phyloP scores from a whole-genome alignment of 2,797 vertebrate genomes.

The Xenopus petersii region DNA sequence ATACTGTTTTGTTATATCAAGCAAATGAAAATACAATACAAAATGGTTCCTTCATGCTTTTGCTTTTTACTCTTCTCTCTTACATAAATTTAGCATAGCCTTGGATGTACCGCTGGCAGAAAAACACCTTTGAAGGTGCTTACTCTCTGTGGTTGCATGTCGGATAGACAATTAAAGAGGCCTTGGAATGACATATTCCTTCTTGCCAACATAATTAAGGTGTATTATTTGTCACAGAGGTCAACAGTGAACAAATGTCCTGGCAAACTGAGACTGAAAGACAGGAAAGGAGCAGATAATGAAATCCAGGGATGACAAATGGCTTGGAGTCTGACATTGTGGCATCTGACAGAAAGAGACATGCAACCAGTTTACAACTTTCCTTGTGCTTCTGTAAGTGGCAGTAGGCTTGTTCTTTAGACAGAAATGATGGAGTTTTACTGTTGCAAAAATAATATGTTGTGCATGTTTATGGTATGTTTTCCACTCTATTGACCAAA shows the following conservation, averaged over 20 bases:
- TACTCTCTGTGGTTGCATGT: conserved; percentile 78
- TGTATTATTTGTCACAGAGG: conserved; percentile 92
- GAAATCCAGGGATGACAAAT: conserved; percentile 98
- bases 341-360: conserved; percentile 95
- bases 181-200: conserved; percentile 90
- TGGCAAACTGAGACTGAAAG: conserved; percentile 82
- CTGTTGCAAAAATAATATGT: conserved; percentile 27
- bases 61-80: neutral
- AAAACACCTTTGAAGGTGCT: conserved; percentile 68
- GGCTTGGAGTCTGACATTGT: conserved; percentile 84
- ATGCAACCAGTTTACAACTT: conserved; percentile 75
- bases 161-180: conserved; percentile 94
- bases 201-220: conserved; percentile 98
- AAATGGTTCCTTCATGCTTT: too few species aligned
- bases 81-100: conserved; percentile 8
- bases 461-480: neutral
- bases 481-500: neutral
- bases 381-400: conserved; percentile 50
- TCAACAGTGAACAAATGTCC: conserved; percentile 95
- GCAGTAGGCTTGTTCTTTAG: conserved; percentile 29
- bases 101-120: conserved; percentile 50
- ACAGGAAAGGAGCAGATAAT: conserved; percentile 90
- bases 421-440: conserved; percentile 53
- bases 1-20: conserved; percentile 20
- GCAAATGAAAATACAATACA: conserved; percentile 45